These are phyloP conservation scores for Paradisaea rubra DNA, from an alignment of 2,113 vertebrate species.

Conservation along the genomic window DNA sequence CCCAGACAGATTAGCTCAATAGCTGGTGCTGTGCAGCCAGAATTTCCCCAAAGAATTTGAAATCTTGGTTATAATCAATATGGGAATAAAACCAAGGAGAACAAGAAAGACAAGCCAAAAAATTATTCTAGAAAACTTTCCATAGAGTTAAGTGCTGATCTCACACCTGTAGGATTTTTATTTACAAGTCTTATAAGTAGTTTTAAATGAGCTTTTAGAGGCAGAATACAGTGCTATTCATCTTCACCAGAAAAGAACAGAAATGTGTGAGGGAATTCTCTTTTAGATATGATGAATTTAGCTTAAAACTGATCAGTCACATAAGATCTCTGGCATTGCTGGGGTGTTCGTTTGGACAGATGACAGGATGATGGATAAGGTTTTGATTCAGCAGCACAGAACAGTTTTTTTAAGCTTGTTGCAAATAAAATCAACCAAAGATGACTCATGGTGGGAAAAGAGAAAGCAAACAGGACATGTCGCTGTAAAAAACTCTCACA, in stretches of 20 bases:
- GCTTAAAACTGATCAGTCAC: neutral
- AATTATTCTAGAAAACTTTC: neutral
- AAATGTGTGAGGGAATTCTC: neutral
- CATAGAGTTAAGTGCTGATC: neutral
- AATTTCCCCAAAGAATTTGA: neutral
- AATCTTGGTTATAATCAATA: neutral
- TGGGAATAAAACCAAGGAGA: neutral
- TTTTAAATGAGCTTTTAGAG: neutral
- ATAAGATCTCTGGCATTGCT: neutral
- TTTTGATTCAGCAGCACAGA: neutral
- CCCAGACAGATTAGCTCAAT: neutral
- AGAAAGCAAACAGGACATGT: neutral
- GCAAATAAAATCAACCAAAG: neutral
- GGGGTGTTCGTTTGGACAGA: neutral
- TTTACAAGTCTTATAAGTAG: neutral
- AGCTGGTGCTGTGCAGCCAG: neutral
- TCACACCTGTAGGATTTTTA: neutral
- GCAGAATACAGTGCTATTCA: neutral
- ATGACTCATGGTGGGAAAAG: neutral
- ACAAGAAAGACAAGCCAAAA: neutral
- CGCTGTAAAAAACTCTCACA: neutral
- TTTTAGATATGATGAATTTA: neutral
- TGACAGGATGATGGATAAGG: neutral
- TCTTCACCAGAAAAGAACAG: neutral
- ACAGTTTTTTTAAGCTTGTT: neutral